phyloP scores from a whole-genome alignment of 2,113 vertebrate species.

The Mesitornis unicolor region DNA sequence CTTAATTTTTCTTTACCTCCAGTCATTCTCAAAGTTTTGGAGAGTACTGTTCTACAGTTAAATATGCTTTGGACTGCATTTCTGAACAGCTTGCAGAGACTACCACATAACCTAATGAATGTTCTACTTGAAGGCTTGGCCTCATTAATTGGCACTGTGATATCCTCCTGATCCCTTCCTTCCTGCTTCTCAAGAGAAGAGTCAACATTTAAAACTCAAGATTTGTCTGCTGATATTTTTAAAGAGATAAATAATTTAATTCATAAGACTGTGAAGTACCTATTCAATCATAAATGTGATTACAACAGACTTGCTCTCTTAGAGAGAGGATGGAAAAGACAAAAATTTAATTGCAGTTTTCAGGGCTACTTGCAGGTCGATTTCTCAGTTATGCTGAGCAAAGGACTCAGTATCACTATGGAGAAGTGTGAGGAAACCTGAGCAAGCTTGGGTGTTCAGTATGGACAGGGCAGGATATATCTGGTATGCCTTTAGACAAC shows the following conservation, averaged over 20 bases:
- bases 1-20: neutral
- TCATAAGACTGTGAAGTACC: neutral
- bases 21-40: neutral
- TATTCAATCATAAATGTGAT: neutral
- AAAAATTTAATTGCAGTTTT: neutral
- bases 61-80: neutral
- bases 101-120: slow-evolving; percentile 15
- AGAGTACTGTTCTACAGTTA: neutral
- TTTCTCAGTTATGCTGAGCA: neutral
- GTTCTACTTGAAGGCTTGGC: slow-evolving; percentile 26
- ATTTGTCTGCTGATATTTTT: slow-evolving; percentile 2
- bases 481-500: neutral
- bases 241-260: slow-evolving; percentile 25
- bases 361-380: neutral
- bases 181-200: slow-evolving; percentile 19
- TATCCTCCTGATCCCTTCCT: slow-evolving; percentile 28
- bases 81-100: slow-evolving; percentile 36
- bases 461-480: neutral
- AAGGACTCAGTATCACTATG: neutral
- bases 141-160: slow-evolving; percentile 6
- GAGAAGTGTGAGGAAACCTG: neutral
- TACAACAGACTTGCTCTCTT: neutral
- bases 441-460: neutral
- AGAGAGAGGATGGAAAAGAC: neutral
- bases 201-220: slow-evolving; percentile 18